Evolutionary conservation across 2,888 invertebrate species (phyloP), one percentile per base, ranked within the genome.

Genomic region (Drosophila dives): DNA sequence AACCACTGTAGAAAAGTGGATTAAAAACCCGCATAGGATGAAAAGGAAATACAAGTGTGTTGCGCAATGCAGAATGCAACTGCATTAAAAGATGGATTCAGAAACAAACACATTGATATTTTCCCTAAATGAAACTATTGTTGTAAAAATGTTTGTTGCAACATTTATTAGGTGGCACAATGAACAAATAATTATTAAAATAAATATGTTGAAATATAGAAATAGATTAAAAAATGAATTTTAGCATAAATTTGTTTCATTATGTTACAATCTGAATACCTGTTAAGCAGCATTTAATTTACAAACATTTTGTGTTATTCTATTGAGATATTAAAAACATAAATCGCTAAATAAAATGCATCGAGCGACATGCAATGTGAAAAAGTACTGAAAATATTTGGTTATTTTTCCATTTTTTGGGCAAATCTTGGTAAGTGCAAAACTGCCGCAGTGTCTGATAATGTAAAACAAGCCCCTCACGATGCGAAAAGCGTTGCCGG

Each of bases 61-160:
- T 17, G 23, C 7, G 23, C 11, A 54, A 34, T 6, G n/a, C n/a
- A n/a, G 23, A 54, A 36, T 54, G 54, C 54, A 36, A 26, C 54
- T 20, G 50, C 38, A 67, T 70, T 23, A 23, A 83, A 58, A 66
- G 51, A 60, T 68, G 63, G 62, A n/a, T 17, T 12, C 3, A 36
- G 12, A 54, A 2, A 23, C 34, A 36, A 34, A 7, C 23, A 23
- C 15, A 2, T 23, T 45, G 8, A 23, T 8, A 23, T 20, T 45
- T 8, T 45, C 8, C 23, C 8, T 8, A 15, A 45, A 15, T 45
- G 15, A 15, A 23, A 8, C 1, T 1, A 15, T 45, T 45, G 23
- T 15, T 23, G 15, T 15, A 1, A 1, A 45, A 45, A 45, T 15
- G 7, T 3, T 8, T 23, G 15, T 45, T 0, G 0, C 20, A 15